These are phyloP conservation scores for Yponomeuta plumbellus DNA, from an alignment of 2,888 invertebrate species.

Conservation along the genomic window DNA sequence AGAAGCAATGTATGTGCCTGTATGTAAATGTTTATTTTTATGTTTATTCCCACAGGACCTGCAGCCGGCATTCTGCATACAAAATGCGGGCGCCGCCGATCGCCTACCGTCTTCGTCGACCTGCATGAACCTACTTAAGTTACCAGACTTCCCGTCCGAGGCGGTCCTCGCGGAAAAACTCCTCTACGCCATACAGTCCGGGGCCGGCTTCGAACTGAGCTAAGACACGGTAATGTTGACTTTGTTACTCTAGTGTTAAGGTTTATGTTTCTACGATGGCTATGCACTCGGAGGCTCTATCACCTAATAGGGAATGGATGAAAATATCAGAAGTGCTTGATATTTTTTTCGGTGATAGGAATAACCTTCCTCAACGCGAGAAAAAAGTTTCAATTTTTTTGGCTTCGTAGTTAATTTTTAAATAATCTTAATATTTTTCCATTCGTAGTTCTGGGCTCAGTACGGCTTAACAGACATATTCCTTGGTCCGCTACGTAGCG, in stretches of 20 bases:
- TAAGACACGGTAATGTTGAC: conserved; percentile 52
- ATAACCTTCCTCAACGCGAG: too few species aligned
- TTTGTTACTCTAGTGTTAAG: not conserved
- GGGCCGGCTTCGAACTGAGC: conserved; percentile 96
- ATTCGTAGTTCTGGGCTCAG: too few species aligned
- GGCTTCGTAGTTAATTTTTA: too few species aligned
- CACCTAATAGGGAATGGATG: too few species aligned
- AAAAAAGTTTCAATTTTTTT: too few species aligned
- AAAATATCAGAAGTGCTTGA: too few species aligned
- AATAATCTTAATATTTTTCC: too few species aligned
- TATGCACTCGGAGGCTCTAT: not conserved
- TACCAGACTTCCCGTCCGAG: conserved; percentile 92
- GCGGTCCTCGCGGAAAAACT: conserved; percentile 87
- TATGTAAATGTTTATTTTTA: too few species aligned
- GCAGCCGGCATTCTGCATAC: conserved; percentile 97
- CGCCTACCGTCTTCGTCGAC: conserved; percentile 97
- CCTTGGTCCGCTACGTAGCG: too few species aligned
- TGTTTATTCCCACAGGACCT: conserved; percentile 85
- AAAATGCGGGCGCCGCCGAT: conserved; percentile 92
- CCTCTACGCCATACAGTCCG: conserved; percentile 94
- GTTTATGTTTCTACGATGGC: not conserved
- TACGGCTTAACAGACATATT: too few species aligned
- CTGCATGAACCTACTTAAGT: conserved; percentile 97
- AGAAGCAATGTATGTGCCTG: too few species aligned
- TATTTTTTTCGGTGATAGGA: too few species aligned